Percentiles rank a stretch among this genome's conserved stretches.
Evolutionary conservation across 1,140 invertebrate species (phyloP).

Genomic region (Drosophila albomicans): DNA sequence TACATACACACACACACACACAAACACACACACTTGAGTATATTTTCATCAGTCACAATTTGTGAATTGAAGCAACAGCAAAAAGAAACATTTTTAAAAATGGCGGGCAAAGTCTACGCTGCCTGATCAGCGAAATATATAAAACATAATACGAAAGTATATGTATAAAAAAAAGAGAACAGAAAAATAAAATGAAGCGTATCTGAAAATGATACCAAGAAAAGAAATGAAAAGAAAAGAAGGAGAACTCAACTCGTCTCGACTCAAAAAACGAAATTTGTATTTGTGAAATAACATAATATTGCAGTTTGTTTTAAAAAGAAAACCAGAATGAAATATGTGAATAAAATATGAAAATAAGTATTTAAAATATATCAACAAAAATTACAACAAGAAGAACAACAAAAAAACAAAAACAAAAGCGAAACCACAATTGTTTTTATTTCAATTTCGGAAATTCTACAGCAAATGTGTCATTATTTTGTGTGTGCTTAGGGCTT

Average conservation of each 20-base stretch:
- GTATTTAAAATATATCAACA: constrained; percentile 82
- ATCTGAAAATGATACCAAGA: constrained; percentile 34
- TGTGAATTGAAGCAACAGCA: constrained; percentile 56
- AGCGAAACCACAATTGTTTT: constrained; percentile 16
- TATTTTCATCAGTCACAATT: constrained; percentile 53
- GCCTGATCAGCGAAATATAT: constrained; percentile 36
- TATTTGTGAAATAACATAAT: constrained; percentile 80
- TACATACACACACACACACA: constrained; percentile 13
- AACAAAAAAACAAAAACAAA: constrained; percentile 46
- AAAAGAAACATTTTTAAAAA: constrained; percentile 34
- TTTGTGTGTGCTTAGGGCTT: background rate
- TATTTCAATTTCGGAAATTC: constrained; percentile 17
- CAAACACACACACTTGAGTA: constrained; percentile 20
- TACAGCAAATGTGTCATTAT: constrained; percentile 26
- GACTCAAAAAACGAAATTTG: constrained; percentile 46
- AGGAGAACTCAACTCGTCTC: background rate
- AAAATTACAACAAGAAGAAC: constrained; percentile 58
- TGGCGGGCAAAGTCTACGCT: constrained; percentile 6
- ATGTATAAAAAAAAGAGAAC: background rate
- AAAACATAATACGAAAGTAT: constrained; percentile 30
- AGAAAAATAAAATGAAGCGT: constrained; percentile 19
- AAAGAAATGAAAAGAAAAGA: constrained; percentile 24
- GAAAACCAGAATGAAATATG: constrained; percentile 69
- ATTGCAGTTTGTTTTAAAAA: constrained; percentile 77
- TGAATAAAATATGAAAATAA: constrained; percentile 80